Evolutionary conservation across 2,797 vertebrate genomes (phyloP), one percentile per base, ranked within the genome.

Genomic region (Falco berigora): DNA sequence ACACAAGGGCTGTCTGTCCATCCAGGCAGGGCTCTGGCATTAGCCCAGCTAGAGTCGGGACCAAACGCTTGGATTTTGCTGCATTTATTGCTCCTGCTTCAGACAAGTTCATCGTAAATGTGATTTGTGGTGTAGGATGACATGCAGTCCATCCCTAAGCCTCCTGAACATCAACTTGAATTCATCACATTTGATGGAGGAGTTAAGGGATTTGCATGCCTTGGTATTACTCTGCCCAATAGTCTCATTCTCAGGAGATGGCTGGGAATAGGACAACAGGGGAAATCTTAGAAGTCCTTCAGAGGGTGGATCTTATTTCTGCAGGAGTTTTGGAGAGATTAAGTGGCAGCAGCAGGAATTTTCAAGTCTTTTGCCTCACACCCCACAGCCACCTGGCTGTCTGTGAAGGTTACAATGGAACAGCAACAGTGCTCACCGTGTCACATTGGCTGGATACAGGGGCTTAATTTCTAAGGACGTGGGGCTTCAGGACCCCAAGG

Each of bases 151-250:
- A 90, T 46, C 88, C 76, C 52, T 94, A 96, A 95, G 92, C 93
- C 79, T 94, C 90, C 86, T 95, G 93, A 95, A 96, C 90, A 95
- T 92, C 96, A 94, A 75, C 94, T 80, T 81, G 91, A 91, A 94
- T 95, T 91, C 85, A 95, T 91, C 94, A 83, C 64, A 88, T 92
- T 76, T 85, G 94, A 96, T 94, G 90, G 76, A 86, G 68, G 92
- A 96, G 93, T 80, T 94, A 93, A 86, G 73, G 85, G 95, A 97
- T 96, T 96, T 90, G 82, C 61, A 88, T 80, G 93, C 68, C 56
- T 95, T 25, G 55, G 88, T 67, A 62, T 13, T 71, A 84, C 84
- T 92, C 47, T 93, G 91, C 87, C 81, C 89, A 78, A 27, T 0
- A 2, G 64, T 36, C 77, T 66, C 36, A 36, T 87, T 82, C 78